Evolutionary conservation across 2,113 vertebrate genomes (phyloP).

Genomic region (Cyrtonyx montezumae): DNA sequence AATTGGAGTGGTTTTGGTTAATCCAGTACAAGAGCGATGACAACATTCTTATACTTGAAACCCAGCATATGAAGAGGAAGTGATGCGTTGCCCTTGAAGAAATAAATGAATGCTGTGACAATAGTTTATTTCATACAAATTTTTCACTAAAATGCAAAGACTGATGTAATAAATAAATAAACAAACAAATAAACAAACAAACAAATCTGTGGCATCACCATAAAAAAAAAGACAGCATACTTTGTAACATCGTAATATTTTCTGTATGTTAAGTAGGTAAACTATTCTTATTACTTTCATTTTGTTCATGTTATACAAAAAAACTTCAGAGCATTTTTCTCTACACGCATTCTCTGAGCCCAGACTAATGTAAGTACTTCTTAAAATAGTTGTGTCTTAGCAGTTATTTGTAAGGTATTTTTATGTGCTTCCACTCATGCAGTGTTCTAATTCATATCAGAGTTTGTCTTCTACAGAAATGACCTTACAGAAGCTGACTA

Average conservation of each 20-base stretch:
- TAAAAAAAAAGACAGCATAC: not conserved
- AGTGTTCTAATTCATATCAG: not conserved
- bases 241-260: not conserved
- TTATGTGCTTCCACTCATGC: not conserved
- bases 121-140: not conserved
- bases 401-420: not conserved
- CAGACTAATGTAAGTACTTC: not conserved
- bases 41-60: not conserved
- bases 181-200: not conserved
- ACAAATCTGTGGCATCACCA: not conserved
- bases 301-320: not conserved
- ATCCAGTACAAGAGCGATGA: not conserved
- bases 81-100: not conserved
- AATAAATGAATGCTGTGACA: not conserved
- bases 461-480: not conserved
- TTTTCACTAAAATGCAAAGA: not conserved
- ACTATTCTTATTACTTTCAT: not conserved
- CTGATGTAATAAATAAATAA: not conserved
- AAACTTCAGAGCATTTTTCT: not conserved
- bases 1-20: not conserved
- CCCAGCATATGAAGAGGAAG: not conserved
- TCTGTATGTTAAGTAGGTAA: not conserved
- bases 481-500: constrained; percentile 32
- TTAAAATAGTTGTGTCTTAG: not conserved
- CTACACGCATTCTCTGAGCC: not conserved